phyloP scores from a whole-genome alignment of 2,888 invertebrate species.

The Junonia oenone region DNA sequence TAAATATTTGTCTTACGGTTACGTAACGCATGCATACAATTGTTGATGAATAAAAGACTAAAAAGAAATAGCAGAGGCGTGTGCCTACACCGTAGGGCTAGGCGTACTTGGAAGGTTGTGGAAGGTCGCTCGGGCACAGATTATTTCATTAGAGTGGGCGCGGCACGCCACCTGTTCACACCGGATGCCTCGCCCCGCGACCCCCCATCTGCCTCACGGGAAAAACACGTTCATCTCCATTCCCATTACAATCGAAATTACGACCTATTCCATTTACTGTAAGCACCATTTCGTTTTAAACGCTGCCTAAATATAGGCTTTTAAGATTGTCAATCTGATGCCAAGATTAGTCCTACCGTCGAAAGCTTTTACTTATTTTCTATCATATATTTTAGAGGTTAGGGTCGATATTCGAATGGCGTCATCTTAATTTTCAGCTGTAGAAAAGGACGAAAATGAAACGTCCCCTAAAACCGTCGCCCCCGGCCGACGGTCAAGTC shows the following conservation, averaged over 20 bases:
- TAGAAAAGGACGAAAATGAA: constrained; percentile 31
- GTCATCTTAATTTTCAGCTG: constrained; percentile 18
- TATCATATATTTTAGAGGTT: constrained; percentile 2
- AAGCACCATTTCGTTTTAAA: constrained; percentile 21
- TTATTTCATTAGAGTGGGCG: constrained; percentile 72
- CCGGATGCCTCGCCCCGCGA: constrained; percentile 63
- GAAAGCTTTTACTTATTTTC: constrained; percentile 2
- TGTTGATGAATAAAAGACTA: constrained; percentile 19
- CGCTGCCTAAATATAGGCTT: constrained; percentile 13
- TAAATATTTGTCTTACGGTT: not conserved
- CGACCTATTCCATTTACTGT: constrained; percentile 18
- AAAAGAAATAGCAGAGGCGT: constrained; percentile 31
- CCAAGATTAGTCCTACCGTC: constrained; percentile 10
- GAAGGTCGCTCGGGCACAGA: constrained; percentile 66
- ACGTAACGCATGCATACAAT: not conserved
- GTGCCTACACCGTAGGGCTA: constrained; percentile 34
- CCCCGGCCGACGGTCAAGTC: constrained; percentile 39
- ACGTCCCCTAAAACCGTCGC: constrained; percentile 40
- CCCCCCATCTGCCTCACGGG: constrained; percentile 29
- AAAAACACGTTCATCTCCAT: constrained; percentile 30
- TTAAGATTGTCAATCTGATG: constrained; percentile 1
- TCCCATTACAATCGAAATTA: constrained; percentile 30
- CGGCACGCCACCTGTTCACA: constrained; percentile 66
- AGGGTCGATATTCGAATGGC: constrained; percentile 6
- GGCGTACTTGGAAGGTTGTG: constrained; percentile 56